A percentile compares a stretch with the other conserved stretches of the same genome.
Conservation (phyloP, 2,113 vertebrate species). For the Mesembrinibis cayennensis region DNA sequence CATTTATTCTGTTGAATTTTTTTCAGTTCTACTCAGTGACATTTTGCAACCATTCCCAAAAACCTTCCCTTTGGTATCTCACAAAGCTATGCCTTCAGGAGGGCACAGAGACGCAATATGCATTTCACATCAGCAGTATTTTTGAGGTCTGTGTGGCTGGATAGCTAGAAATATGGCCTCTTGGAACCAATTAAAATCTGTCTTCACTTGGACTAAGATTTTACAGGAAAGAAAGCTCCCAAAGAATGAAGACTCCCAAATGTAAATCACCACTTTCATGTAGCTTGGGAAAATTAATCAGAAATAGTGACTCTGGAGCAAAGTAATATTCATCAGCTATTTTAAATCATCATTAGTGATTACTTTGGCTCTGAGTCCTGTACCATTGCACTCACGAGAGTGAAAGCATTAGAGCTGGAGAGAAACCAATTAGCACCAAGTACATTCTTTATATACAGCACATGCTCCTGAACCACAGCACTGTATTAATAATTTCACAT, state of each 20-base stretch:
- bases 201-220: neutral
- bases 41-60: neutral
- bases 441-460: neutral
- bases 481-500: neutral
- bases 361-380: neutral
- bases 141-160: neutral
- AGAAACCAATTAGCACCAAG: neutral
- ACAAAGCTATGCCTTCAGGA: neutral
- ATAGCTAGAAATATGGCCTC: neutral
- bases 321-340: neutral
- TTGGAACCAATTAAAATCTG: neutral
- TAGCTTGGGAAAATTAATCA: neutral
- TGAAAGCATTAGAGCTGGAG: neutral
- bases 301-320: neutral
- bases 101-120: neutral
- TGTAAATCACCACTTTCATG: neutral
- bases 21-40: neutral
- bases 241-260: neutral
- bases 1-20: neutral
- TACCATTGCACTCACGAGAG: neutral
- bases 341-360: neutral
- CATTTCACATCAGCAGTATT: neutral
- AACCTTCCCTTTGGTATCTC: neutral
- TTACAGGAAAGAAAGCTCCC: neutral
- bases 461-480: neutral